A percentile compares a stretch with the other conserved stretches of the same genome.
Conservation (phyloP, 2,113 vertebrate species). For the Myrmophylax atrothorax region DNA sequence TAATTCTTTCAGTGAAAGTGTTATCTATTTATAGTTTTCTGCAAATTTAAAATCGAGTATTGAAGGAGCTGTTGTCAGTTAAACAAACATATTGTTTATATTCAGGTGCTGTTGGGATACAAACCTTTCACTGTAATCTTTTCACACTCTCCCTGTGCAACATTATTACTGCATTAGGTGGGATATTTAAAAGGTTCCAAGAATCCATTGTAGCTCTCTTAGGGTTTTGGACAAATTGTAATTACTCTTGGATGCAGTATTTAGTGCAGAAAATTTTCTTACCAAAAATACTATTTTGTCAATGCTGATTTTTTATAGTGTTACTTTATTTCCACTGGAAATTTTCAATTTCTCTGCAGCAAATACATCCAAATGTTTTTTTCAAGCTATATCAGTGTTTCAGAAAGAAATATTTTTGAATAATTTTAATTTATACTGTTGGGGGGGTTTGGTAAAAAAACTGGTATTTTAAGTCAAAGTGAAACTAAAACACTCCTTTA, state of each 20-base stretch:
- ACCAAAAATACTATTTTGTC: neutral
- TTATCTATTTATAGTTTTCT: conserved; percentile 53
- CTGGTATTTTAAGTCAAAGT: neutral
- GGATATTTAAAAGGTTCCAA: conserved; percentile 5
- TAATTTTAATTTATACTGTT: neutral
- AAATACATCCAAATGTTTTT: neutral
- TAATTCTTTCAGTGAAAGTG: conserved; percentile 67
- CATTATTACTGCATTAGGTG: neutral
- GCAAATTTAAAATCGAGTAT: conserved; percentile 16
- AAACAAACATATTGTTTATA: conserved; percentile 37
- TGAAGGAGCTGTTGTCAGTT: conserved; percentile 50
- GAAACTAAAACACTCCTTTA: neutral
- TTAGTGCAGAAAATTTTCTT: neutral
- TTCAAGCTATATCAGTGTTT: neutral
- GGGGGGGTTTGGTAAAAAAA: neutral
- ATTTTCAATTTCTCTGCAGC: conserved; percentile 19
- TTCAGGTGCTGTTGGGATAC: conserved; percentile 42
- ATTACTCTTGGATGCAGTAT: neutral
- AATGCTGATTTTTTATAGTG: neutral
- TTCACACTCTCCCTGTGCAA: neutral
- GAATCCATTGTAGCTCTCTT: neutral
- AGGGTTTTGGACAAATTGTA: conserved; percentile 18
- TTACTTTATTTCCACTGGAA: conserved; percentile 41
- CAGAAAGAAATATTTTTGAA: neutral
- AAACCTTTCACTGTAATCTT: conserved; percentile 34